Evolutionary conservation across 2,797 vertebrate genomes (phyloP).

Genomic region (Lutjanus campechanus): DNA sequence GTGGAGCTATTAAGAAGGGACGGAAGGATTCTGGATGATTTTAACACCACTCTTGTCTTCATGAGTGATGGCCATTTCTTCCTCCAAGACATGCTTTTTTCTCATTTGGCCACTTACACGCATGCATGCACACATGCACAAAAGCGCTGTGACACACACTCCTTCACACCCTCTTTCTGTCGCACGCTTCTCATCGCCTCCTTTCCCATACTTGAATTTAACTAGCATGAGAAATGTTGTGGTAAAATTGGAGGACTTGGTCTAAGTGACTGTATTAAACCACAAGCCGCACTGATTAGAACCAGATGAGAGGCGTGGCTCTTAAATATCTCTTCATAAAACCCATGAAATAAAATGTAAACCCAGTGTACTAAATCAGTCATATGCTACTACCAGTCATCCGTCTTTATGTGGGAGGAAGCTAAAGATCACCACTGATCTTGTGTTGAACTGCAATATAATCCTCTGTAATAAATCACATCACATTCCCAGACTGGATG

Average conservation of each 20-base stretch:
- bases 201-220: slow-evolving; percentile 52
- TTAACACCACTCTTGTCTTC: slow-evolving; percentile 29
- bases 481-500: slow-evolving; percentile 43
- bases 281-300: slow-evolving; percentile 64
- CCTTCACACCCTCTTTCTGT: slow-evolving; percentile 13
- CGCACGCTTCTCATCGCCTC: slow-evolving; percentile 30
- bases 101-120: slow-evolving; percentile 4
- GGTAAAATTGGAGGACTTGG: slow-evolving; percentile 55
- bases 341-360: slow-evolving; percentile 66
- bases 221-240: slow-evolving; percentile 54
- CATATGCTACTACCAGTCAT: slow-evolving; percentile 57
- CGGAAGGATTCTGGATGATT: slow-evolving; percentile 40
- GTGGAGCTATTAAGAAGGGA: slow-evolving; percentile 34
- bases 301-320: slow-evolving; percentile 70
- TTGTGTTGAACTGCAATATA: slow-evolving; percentile 67
- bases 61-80: slow-evolving; percentile 34
- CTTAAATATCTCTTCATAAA: slow-evolving; percentile 68
- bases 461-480: slow-evolving; percentile 58
- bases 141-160: slow-evolving; percentile 8
- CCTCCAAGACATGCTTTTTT: slow-evolving; percentile 12
- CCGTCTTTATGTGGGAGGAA: slow-evolving; percentile 67
- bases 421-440: slow-evolving; percentile 70
- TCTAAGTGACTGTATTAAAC: slow-evolving; percentile 65
- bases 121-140: slow-evolving; percentile 10
- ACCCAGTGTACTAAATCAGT: slow-evolving; percentile 62